These are phyloP conservation scores for Teleopsis dalmanni DNA, from an alignment of 1,140 invertebrate genomes.

Conservation along the genomic window DNA sequence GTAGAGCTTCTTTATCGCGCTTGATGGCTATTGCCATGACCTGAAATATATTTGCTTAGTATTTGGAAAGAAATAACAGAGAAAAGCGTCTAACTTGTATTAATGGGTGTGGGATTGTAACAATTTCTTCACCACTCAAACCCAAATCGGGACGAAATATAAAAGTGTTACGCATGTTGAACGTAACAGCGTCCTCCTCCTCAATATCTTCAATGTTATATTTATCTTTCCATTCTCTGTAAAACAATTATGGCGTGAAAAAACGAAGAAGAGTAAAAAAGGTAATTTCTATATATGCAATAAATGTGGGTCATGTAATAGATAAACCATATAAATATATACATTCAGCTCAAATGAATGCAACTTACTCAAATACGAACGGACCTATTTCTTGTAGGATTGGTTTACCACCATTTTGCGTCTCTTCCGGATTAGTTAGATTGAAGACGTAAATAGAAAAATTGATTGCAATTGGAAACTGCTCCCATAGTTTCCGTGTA, in stretches of 20 bases:
- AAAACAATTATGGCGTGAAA: no score
- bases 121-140: slow-evolving; percentile 57
- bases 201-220: slow-evolving; percentile 57
- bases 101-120: slow-evolving; percentile 54
- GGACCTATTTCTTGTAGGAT: slow-evolving; percentile 63
- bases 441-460: slow-evolving; percentile 78
- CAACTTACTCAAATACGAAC: slow-evolving; percentile 62
- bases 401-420: slow-evolving; percentile 62
- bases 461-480: slow-evolving; percentile 58
- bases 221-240: slow-evolving; percentile 66
- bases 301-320: no score
- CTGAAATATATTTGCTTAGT: slow-evolving; percentile 9
- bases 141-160: slow-evolving; percentile 51
- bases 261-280: no score
- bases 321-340: no score
- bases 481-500: slow-evolving; percentile 57
- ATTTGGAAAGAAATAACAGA: neutral
- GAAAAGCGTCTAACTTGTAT: slow-evolving; percentile 46
- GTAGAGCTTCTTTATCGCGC: slow-evolving; percentile 49
- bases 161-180: slow-evolving; percentile 55
- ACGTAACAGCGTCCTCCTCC: slow-evolving; percentile 60
- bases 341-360: no score
- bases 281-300: no score
- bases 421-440: slow-evolving; percentile 66
- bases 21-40: slow-evolving; percentile 44